Percentiles rank a stretch among this genome's conserved stretches.
phyloP scores from a whole-genome alignment of 2,888 invertebrate species.

The Netelia virgata region DNA sequence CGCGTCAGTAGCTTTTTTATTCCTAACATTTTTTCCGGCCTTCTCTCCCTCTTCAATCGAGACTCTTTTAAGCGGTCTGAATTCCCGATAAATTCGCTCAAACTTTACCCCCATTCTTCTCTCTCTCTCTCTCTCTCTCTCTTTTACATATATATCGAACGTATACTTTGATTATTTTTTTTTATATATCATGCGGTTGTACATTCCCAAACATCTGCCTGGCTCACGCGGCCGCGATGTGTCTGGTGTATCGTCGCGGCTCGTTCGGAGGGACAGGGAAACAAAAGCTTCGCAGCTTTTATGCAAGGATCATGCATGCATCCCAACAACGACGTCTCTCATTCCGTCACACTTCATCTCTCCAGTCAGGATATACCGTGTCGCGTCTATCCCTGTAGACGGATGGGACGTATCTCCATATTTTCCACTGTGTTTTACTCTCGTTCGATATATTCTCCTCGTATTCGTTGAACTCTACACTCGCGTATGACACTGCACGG shows the following conservation, averaged over 20 bases:
- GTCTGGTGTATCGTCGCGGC: constrained; percentile 17
- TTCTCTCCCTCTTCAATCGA: constrained; percentile 17
- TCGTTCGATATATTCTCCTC: neutral
- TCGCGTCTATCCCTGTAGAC: constrained; percentile 39
- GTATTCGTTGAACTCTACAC: constrained; percentile 8
- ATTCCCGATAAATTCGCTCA: constrained; percentile 12
- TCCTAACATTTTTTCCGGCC: constrained; percentile 7
- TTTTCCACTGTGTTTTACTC: constrained; percentile 33
- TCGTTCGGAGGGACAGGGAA: constrained; percentile 27
- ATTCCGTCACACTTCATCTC: constrained; percentile 28
- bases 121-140: neutral
- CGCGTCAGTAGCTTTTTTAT: neutral
- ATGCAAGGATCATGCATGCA: constrained; percentile 55
- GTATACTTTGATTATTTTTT: constrained; percentile 5
- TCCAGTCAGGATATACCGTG: constrained; percentile 7
- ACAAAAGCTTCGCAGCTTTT: constrained; percentile 55
- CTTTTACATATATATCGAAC: constrained; percentile 2
- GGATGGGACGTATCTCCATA: constrained; percentile 19
- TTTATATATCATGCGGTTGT: constrained; percentile 23
- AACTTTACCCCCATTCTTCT: neutral
- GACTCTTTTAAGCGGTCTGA: constrained; percentile 24
- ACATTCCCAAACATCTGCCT: constrained; percentile 32
- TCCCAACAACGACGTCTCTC: constrained; percentile 33
- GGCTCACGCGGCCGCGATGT: neutral
- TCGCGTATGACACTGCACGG: neutral